Evolutionary conservation across 2,113 vertebrate species (phyloP), one percentile per base, ranked within the genome.

Genomic region (Pogonocichla stellata): DNA sequence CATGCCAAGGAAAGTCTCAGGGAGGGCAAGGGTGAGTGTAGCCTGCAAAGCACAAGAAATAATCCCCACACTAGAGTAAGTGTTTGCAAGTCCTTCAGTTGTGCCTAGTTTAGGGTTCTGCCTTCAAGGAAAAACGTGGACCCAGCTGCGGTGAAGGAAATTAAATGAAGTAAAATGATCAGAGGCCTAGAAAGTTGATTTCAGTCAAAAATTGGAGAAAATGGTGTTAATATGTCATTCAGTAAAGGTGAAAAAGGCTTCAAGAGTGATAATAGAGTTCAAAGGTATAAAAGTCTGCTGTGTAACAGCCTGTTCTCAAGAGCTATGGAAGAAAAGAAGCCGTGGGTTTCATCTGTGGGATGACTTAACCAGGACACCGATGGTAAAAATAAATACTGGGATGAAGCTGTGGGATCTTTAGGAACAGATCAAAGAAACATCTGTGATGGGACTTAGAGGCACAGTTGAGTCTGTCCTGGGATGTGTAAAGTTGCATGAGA

Each of bases 1-100:
- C 0, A 0, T n/a, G 36, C 40, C 51, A 23, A 15, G 42, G 48
- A 16, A 13, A 4, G 14, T 20, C 36, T 42, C 62, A 45, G 80
- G 25, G 12, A 38, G 53, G 19, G 3, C n/a, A 14, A 36, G 60
- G 50, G 47, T 7, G 38, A 67, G 22, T 29, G 48, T 5, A 29
- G 38, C 19, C 51, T 72, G 40, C 45, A 45, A 66, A 64, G 72
- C 53, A 67, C 48, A 22, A n/a, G 40, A 47, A 66, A 42, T 54
- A 33, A 64, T 64, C 80, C 45, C 34, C 47, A 42, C 2, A 1
- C 53, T 23, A 0, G 16, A 42, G 13, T 40, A 58, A 47, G 54
- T 23, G 6, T 38, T 80, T 75, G 33, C 33, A 66, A 19, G 6
- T 14, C 66, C 62, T 34, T 80, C 14, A 1, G 11, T 14, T 80